A percentile compares a stretch with the other conserved stretches of the same genome.
Conservation (phyloP, 1,140 invertebrate species). For the Bombus soroeensis region DNA sequence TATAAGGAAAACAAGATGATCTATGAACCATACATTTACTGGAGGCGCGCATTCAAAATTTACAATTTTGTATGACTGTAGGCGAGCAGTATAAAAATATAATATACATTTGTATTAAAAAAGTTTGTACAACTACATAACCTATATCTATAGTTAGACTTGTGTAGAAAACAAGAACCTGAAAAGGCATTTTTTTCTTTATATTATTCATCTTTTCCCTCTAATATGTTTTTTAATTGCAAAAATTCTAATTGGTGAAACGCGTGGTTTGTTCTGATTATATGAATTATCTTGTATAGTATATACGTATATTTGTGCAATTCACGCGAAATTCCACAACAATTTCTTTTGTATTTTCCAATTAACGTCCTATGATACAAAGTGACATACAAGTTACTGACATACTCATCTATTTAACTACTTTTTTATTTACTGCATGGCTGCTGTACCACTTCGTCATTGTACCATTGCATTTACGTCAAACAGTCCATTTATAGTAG, state of each 20-base stretch:
- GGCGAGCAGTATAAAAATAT: too few relatives aligned
- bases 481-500: not conserved
- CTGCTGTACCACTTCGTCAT: not conserved
- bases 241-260: not conserved
- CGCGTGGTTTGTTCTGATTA: not conserved
- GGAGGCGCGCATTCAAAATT: too few relatives aligned
- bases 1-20: too few relatives aligned
- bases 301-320: not conserved
- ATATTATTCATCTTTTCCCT: not conserved
- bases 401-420: not conserved
- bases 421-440: not conserved
- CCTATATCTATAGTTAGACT: not conserved
- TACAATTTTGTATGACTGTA: too few relatives aligned
- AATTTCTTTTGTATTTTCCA: not conserved
- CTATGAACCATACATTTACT: too few relatives aligned
- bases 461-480: not conserved
- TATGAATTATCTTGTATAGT: not conserved
- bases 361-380: not conserved
- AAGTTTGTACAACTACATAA: too few relatives aligned
- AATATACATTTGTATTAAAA: too few relatives aligned
- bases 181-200: not conserved
- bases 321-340: not conserved
- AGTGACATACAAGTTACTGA: not conserved
- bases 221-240: not conserved
- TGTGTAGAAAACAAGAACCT: not conserved